Conservation (phyloP, 2,888 invertebrate species). For the Troides oblongomaculatus region DNA sequence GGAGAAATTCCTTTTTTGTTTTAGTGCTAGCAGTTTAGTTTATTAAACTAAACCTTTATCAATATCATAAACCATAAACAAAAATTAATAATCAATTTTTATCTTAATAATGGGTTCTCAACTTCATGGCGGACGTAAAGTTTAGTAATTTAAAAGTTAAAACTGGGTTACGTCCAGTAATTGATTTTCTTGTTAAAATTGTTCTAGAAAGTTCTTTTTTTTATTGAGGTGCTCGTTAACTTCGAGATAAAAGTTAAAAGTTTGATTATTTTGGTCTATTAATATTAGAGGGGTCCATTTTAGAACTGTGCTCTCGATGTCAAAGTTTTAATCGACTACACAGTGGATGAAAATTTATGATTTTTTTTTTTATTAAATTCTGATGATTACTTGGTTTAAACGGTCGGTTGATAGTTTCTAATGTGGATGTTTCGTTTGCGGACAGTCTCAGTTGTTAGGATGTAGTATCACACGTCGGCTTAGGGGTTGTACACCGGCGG, state of each 20-base stretch:
- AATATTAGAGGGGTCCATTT: conserved; percentile 10
- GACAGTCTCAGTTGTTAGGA: conserved; percentile 8
- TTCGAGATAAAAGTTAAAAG: conserved; percentile 19
- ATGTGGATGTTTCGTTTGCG: background rate
- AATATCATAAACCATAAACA: background rate
- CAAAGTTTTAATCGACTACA: background rate
- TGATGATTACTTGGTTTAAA: background rate
- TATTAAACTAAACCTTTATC: background rate
- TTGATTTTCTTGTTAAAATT: conserved; percentile 25
- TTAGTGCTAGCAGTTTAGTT: too few species aligned
- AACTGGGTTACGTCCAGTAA: conserved; percentile 20
- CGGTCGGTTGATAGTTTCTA: background rate
- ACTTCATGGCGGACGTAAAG: conserved; percentile 13
- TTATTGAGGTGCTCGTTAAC: conserved; percentile 12
- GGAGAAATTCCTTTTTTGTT: too few species aligned
- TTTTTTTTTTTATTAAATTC: too few species aligned
- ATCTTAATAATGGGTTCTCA: background rate
- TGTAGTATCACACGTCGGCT: conserved; percentile 15
- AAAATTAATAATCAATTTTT: background rate
- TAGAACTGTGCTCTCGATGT: background rate
- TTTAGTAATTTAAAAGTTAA: conserved; percentile 27
- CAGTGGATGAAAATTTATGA: background rate
- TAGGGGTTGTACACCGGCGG: conserved; percentile 4
- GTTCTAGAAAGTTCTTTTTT: conserved; percentile 16
- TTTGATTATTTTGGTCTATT: conserved; percentile 13